These are phyloP conservation scores for Eurois occulta DNA, from an alignment of 2,888 invertebrate species.

Conservation along the genomic window DNA sequence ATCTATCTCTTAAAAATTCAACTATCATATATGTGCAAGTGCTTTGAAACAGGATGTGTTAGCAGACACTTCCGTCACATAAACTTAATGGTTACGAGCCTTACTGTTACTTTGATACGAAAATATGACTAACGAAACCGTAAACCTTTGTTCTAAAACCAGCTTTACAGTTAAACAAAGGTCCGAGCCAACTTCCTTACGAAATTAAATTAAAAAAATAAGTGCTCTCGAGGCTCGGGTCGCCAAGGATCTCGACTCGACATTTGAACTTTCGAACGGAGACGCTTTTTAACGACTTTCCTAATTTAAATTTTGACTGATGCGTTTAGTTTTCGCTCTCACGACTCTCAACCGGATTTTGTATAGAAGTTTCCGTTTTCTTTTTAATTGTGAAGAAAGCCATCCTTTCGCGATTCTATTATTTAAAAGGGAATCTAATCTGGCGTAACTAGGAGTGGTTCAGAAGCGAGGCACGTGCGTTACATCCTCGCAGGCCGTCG, in stretches of 20 bases:
- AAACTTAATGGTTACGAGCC: slow-evolving; percentile 23
- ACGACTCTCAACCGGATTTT: neutral
- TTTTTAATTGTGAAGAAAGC: neutral
- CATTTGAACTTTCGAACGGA: slow-evolving; percentile 30
- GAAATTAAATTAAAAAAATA: neutral
- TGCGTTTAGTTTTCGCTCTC: slow-evolving; percentile 16
- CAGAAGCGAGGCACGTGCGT: slow-evolving; percentile 56
- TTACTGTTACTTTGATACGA: slow-evolving; percentile 40
- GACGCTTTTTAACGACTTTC: slow-evolving; percentile 18
- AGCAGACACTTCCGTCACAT: slow-evolving; percentile 49
- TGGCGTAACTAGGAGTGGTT: slow-evolving; percentile 47
- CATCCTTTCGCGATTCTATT: slow-evolving; percentile 1
- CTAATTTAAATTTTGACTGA: slow-evolving; percentile 37
- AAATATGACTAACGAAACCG: slow-evolving; percentile 37
- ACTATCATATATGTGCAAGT: slow-evolving; percentile 11
- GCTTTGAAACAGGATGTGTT: slow-evolving; percentile 44
- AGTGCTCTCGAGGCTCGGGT: neutral
- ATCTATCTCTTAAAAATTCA: slow-evolving; percentile 9
- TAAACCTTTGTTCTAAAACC: slow-evolving; percentile 40
- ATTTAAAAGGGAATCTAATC: slow-evolving; percentile 33
- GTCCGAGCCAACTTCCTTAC: neutral
- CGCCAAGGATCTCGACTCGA: slow-evolving; percentile 1
- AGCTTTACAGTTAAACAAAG: slow-evolving; percentile 20
- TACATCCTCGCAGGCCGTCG: slow-evolving; percentile 59
- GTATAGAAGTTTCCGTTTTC: neutral